Evolutionary conservation across 2,888 invertebrate genomes (phyloP).

Genomic region (Eulithis testata): DNA sequence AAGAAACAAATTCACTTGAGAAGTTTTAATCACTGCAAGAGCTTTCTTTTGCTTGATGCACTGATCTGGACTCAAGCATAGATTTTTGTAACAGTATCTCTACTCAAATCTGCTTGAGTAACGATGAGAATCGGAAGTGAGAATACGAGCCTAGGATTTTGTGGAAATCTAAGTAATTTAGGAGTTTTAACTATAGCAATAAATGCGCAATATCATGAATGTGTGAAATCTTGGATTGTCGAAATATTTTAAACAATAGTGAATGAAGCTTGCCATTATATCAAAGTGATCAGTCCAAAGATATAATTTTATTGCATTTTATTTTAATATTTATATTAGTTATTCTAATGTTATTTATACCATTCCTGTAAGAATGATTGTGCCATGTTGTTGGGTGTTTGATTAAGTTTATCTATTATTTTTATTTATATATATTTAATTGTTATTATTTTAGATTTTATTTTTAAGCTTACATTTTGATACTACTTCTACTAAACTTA

Average conservation of each 20-base stretch:
- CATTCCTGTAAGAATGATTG: conserved; percentile 48
- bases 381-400: conserved; percentile 48
- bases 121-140: no score
- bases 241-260: conserved; percentile 20
- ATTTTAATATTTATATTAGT: conserved; percentile 49
- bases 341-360: conserved; percentile 37
- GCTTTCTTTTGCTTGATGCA: no score
- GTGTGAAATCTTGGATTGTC: conserved; percentile 16
- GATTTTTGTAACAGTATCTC: no score
- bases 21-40: no score
- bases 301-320: conserved; percentile 61
- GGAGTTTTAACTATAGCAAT: conserved; percentile 14
- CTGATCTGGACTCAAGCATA: no score
- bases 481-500: conserved; percentile 21
- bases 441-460: conserved; percentile 36
- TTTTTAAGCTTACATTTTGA: conserved; percentile 26
- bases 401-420: conserved; percentile 41
- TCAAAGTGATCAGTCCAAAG: conserved; percentile 75
- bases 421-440: conserved; percentile 38
- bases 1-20: no score
- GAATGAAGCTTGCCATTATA: conserved; percentile 66
- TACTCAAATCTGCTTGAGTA: no score
- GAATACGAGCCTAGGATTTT: no score
- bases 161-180: no score
- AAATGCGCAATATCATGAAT: conserved; percentile 10